Evolutionary conservation across 2,888 invertebrate genomes (phyloP), one percentile per base, ranked within the genome.

Genomic region (Erebia palarica): DNA sequence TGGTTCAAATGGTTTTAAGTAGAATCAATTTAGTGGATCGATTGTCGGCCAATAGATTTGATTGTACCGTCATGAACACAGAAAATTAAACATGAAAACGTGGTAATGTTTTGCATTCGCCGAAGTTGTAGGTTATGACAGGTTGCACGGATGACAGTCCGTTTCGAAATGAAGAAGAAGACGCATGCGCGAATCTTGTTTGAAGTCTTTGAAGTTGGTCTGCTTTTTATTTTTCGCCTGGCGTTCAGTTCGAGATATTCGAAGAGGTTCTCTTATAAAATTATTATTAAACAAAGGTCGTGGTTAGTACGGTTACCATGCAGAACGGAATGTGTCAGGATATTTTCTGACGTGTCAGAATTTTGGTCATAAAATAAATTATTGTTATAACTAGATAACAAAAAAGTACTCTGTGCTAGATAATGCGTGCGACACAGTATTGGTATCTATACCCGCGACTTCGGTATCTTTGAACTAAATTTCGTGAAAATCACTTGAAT

Each of bases 11-110:
- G 61, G 67, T 69, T 58, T 64, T 61, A 73, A 73, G 70, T 68
- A 70, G 60, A 70, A 44, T 13, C 71, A 73, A 73, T 71, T 73
- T 73, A 73, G 47, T 49, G 57, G 63, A 66, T 58, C 71, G 71
- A 71, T 63, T 49, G 66, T 69, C 53, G 58, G 42, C 69, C 69
- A 69, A 73, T 73, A 65, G 9, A 63, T 71, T 71, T 42, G 67
- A 51, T 71, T 64, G 47, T 42, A 51, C 14, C 21, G 63, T 63
- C 63, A 14, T 14, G 8, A 49, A 63, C 63, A 5, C 16, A 1
- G 60, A 42, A 16, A 44, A 63, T 63, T 7, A 16, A 63, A 14
- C 27, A 9, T 5, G 7, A 5, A 4, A 61, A 7, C 16, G 16
- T 10, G 3, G 44, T 14, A 44, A 18, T 63, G 63, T 63, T 61